Conservation (phyloP, 2,797 vertebrate genomes). For the Chiloscyllium punctatum region DNA sequence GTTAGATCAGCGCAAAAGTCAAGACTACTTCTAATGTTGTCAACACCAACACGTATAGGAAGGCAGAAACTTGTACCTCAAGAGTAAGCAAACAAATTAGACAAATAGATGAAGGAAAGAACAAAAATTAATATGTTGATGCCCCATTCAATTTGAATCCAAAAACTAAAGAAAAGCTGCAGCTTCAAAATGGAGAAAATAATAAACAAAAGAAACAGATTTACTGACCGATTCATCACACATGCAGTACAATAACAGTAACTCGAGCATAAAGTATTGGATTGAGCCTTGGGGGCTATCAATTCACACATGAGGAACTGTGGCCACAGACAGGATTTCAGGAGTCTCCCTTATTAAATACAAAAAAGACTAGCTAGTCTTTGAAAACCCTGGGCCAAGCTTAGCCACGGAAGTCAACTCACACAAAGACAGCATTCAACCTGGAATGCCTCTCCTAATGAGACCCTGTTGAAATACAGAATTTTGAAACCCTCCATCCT, state of each 20-base stretch:
- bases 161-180: background rate
- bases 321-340: background rate
- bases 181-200: too few species aligned
- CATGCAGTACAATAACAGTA: background rate
- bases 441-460: constrained; percentile 55
- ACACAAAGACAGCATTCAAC: constrained; percentile 71
- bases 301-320: background rate
- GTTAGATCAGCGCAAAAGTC: background rate
- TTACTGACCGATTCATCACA: background rate
- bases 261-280: background rate
- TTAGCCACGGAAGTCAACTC: background rate
- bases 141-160: background rate
- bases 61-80: background rate
- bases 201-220: background rate
- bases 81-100: background rate
- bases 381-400: background rate
- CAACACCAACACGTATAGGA: background rate
- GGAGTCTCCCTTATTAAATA: background rate
- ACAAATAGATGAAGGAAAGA: background rate
- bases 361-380: background rate
- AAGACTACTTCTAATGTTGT: background rate
- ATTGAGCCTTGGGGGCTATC: background rate
- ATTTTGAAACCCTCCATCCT: constrained; percentile 52
- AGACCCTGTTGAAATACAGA: constrained; percentile 61
- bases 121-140: background rate